Conservation (phyloP, 2,888 invertebrate genomes). For the Synergus japonicus region DNA sequence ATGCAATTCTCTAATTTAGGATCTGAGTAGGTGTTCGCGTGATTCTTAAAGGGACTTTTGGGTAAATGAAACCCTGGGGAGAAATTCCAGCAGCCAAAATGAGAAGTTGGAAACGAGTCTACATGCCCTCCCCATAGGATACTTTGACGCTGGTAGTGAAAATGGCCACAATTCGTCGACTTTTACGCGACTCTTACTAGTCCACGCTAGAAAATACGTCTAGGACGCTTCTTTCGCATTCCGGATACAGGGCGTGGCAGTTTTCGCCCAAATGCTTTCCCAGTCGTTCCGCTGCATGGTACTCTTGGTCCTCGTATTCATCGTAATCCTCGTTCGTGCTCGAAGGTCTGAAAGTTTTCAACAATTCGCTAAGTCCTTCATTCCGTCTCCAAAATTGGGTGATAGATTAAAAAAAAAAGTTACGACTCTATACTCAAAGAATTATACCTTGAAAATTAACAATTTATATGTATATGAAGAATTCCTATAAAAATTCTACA, state of each 20-base stretch:
- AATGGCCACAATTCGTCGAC: conserved; percentile 34
- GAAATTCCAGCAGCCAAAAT: conserved; percentile 50
- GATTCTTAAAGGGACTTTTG: conserved; percentile 60
- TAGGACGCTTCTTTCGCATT: conserved; percentile 81
- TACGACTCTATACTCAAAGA: not conserved
- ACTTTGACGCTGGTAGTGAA: conserved; percentile 37
- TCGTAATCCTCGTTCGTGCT: conserved; percentile 83
- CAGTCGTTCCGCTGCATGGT: conserved; percentile 85
- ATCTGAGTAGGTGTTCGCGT: conserved; percentile 47
- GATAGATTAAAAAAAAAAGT: conserved; percentile 16
- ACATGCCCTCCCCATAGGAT: conserved; percentile 45
- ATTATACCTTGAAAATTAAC: not conserved
- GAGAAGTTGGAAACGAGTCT: conserved; percentile 48
- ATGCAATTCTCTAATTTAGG: conserved; percentile 48
- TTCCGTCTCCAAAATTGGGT: not conserved
- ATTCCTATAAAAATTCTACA: conserved; percentile 1
- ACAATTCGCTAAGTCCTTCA: conserved; percentile 1
- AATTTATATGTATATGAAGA: not conserved
- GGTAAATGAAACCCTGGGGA: conserved; percentile 61
- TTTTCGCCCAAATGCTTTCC: conserved; percentile 79
- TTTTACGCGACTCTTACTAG: conserved; percentile 51
- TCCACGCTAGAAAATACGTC: conserved; percentile 78
- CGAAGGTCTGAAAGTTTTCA: conserved; percentile 79
- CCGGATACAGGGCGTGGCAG: conserved; percentile 82
- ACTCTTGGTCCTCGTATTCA: conserved; percentile 85